These are phyloP conservation scores for Pimpla rufipes DNA, from an alignment of 2,888 invertebrate genomes.

Conservation along the genomic window DNA sequence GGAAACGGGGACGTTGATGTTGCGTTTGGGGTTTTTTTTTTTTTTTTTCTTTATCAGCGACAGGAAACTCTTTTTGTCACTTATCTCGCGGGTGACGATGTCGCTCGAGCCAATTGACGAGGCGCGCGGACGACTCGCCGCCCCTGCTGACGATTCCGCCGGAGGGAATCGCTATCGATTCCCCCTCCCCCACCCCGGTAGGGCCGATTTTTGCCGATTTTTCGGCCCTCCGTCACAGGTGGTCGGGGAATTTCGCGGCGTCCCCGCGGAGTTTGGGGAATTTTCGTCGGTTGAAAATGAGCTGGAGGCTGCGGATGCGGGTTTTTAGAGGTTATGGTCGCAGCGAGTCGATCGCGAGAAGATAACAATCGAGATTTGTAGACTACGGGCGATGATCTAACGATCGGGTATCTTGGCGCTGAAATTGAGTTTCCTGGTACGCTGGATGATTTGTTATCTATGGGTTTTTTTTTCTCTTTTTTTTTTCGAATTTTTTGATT, in stretches of 20 bases:
- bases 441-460: no score
- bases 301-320: not conserved
- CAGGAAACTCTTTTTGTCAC: slow-evolving; percentile 46
- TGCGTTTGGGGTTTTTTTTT: not conserved
- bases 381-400: no score
- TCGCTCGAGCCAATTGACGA: slow-evolving; percentile 53
- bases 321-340: slow-evolving; percentile 5
- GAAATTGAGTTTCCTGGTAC: no score
- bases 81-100: slow-evolving; percentile 43
- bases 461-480: no score
- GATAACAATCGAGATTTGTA: not conserved
- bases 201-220: no score
- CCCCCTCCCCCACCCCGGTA: no score
- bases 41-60: slow-evolving; percentile 2
- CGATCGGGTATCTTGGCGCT: no score
- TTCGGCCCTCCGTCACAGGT: not conserved
- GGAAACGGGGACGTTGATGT: not conserved
- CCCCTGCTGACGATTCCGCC: no score
- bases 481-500: no score
- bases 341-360: not conserved
- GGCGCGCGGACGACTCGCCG: no score
- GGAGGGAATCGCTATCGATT: no score
- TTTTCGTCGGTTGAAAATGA: not conserved
- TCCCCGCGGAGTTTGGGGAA: no score
- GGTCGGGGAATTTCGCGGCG: not conserved